Conservation (phyloP, 1,140 invertebrate species). For the Ylistrum balloti region DNA sequence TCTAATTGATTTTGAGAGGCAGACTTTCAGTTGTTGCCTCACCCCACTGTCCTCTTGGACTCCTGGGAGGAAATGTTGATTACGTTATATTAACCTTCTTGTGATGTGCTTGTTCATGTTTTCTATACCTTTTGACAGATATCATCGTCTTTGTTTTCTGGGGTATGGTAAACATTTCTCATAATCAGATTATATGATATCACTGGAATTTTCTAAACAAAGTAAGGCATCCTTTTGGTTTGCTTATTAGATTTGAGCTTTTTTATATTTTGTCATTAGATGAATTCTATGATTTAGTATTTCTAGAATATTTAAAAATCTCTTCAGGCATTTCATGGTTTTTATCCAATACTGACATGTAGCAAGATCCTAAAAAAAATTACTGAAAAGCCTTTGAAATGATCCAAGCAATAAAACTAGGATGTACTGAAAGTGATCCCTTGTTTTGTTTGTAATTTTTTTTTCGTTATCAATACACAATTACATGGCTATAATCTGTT, state of each 20-base stretch:
- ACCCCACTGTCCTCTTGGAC: constrained; percentile 16
- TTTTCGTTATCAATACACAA: too few relatives aligned
- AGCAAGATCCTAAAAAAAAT: too few relatives aligned
- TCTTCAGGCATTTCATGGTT: too few relatives aligned
- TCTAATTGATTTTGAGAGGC: neutral
- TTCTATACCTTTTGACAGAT: neutral
- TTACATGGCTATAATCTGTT: too few relatives aligned
- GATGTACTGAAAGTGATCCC: too few relatives aligned
- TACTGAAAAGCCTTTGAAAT: too few relatives aligned
- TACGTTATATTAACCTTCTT: neutral
- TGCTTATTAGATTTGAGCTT: neutral
- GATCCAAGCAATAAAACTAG: too few relatives aligned
- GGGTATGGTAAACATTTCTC: neutral
- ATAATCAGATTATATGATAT: constrained; percentile 40
- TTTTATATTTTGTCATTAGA: neutral
- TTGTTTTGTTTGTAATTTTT: too few relatives aligned
- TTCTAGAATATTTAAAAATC: too few relatives aligned
- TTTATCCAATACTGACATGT: too few relatives aligned
- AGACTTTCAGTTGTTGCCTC: constrained; percentile 14
- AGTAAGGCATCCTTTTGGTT: neutral
- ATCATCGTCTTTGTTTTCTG: neutral
- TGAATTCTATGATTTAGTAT: neutral
- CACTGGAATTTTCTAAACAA: neutral
- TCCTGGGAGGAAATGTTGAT: neutral
- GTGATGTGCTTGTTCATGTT: neutral